These are phyloP conservation scores for Holacanthus passer DNA, from an alignment of 2,113 vertebrate genomes.

Conservation along the genomic window DNA sequence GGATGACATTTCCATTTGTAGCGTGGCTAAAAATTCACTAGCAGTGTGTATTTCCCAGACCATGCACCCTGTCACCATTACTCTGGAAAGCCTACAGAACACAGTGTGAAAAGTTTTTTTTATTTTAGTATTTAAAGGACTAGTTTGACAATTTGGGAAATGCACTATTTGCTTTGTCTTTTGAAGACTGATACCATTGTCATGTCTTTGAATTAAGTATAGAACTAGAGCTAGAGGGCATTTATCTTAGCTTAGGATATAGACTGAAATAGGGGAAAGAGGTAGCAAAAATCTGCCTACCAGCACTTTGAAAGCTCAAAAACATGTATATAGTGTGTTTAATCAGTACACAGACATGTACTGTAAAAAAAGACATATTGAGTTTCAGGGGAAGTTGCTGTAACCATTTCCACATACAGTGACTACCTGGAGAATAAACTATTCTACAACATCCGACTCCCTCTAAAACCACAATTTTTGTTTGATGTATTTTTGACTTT, in stretches of 20 bases:
- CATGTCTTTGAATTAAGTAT: no score
- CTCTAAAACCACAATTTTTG: not conserved
- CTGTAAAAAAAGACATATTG: no score
- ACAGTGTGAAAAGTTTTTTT: not conserved
- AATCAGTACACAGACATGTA: no score
- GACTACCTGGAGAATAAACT: no score
- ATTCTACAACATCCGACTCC: not conserved
- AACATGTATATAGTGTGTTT: no score
- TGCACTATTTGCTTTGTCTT: not conserved
- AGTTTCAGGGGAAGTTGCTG: not conserved
- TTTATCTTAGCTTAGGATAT: no score
- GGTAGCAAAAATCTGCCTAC: no score
- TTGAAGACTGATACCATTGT: not conserved
- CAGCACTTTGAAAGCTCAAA: no score
- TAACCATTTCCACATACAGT: not conserved
- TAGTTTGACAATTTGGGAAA: not conserved
- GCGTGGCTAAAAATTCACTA: not conserved
- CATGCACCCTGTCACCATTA: not conserved
- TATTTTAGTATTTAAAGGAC: not conserved
- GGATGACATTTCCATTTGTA: no score
- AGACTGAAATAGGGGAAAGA: no score
- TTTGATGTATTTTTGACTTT: not conserved
- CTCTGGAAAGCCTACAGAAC: not conserved
- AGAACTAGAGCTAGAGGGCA: no score
- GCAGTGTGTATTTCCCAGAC: not conserved